A percentile compares a stretch with the other conserved stretches of the same genome.
phyloP scores from a whole-genome alignment of 2,797 vertebrate species.

The Gephyroberyx darwinii region DNA sequence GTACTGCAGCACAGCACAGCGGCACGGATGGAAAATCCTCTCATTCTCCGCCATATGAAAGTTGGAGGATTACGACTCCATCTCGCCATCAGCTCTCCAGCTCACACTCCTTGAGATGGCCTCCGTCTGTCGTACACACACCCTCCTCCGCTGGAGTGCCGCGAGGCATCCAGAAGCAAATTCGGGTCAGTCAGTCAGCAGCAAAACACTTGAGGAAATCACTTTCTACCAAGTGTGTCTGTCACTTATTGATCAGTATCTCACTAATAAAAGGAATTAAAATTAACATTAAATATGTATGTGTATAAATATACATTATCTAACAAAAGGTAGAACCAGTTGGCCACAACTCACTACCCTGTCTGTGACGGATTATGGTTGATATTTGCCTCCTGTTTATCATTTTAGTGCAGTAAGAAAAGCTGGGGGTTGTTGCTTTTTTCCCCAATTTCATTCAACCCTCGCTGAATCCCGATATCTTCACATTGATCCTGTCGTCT shows the following conservation, averaged over 20 bases:
- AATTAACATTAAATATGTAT: slow-evolving; percentile 31
- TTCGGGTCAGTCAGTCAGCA: background rate
- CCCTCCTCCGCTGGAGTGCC: background rate
- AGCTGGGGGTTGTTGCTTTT: slow-evolving; percentile 29
- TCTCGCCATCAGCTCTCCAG: slow-evolving; percentile 50
- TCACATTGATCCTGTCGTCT: slow-evolving; percentile 41
- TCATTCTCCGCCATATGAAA: slow-evolving; percentile 56
- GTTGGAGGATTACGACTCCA: slow-evolving; percentile 67
- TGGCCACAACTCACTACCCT: background rate
- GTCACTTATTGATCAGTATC: background rate
- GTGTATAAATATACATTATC: slow-evolving; percentile 11
- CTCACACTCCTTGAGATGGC: slow-evolving; percentile 60
- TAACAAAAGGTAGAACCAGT: background rate
- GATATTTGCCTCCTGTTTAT: slow-evolving; percentile 24
- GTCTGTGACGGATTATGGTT: background rate
- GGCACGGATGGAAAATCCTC: slow-evolving; percentile 51
- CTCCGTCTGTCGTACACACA: slow-evolving; percentile 41
- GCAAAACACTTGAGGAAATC: too few species aligned
- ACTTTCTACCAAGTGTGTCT: too few species aligned
- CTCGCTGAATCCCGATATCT: slow-evolving; percentile 44
- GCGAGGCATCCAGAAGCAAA: slow-evolving; percentile 18
- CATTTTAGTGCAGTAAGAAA: slow-evolving; percentile 33
- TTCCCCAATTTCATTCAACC: slow-evolving; percentile 42
- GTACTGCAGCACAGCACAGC: slow-evolving; percentile 50
- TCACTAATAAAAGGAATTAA: slow-evolving; percentile 25